phyloP scores from a whole-genome alignment of 1,140 invertebrate genomes.

The Nymphalis io region DNA sequence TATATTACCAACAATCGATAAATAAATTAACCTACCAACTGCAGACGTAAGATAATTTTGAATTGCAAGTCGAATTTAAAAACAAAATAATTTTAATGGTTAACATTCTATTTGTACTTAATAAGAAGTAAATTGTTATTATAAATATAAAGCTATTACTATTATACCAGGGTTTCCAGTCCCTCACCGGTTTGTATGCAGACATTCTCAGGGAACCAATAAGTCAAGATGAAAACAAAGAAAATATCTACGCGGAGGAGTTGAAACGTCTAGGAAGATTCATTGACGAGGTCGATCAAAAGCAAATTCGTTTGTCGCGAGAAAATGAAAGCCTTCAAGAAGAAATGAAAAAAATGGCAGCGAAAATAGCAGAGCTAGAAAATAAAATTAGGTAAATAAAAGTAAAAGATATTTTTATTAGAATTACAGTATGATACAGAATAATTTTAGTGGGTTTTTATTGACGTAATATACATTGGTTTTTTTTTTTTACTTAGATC shows the following conservation, averaged over 20 bases:
- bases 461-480: too few species aligned
- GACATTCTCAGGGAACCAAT: conserved; percentile 54
- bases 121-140: neutral
- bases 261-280: conserved; percentile 53
- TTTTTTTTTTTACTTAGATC: too few species aligned
- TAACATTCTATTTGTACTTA: neutral
- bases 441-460: too few species aligned
- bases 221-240: conserved; percentile 36
- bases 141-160: neutral
- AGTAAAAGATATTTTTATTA: neutral
- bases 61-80: neutral
- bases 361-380: conserved; percentile 61
- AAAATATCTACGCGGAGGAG: conserved; percentile 45
- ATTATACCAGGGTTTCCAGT: conserved; percentile 58
- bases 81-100: neutral
- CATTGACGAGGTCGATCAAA: conserved; percentile 59
- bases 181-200: conserved; percentile 62
- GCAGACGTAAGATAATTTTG: too few species aligned
- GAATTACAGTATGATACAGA: too few species aligned
- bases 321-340: conserved; percentile 63
- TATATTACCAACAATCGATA: too few species aligned
- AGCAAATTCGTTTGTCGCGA: conserved; percentile 48
- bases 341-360: conserved; percentile 57
- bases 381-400: conserved; percentile 60
- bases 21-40: too few species aligned